Percentiles rank a stretch among this genome's conserved stretches.
Evolutionary conservation across 2,113 vertebrate genomes (phyloP).

Genomic region (Vulpes ferrilata): DNA sequence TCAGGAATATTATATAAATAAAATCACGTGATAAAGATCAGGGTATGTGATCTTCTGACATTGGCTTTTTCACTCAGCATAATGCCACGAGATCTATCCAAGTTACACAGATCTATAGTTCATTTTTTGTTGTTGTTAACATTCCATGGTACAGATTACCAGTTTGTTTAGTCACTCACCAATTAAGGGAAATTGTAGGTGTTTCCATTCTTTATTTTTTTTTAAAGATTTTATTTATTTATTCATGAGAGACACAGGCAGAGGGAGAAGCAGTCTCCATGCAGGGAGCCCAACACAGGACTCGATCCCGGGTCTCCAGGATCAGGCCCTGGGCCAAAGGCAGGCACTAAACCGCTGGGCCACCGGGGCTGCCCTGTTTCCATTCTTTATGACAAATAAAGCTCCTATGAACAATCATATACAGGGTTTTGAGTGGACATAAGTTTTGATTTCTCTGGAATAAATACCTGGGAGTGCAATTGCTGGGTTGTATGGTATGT

Average conservation of each 20-base stretch:
- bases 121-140: not conserved
- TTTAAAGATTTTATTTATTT: too few relatives aligned
- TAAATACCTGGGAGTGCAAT: not conserved
- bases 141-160: not conserved
- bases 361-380: not conserved
- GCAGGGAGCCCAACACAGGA: too few relatives aligned
- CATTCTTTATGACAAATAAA: slow-evolving; percentile 18
- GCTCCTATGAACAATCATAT: not conserved
- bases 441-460: not conserved
- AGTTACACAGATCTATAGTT: not conserved
- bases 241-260: too few relatives aligned
- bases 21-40: not conserved
- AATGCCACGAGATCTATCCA: not conserved
- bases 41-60: not conserved
- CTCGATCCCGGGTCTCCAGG: too few relatives aligned
- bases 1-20: not conserved
- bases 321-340: too few relatives aligned
- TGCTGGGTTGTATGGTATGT: not conserved
- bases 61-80: not conserved
- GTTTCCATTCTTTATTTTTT: not conserved
- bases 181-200: not conserved
- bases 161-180: not conserved
- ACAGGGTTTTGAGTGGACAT: not conserved
- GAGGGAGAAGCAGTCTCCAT: too few relatives aligned
- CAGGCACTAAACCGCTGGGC: too few relatives aligned